Evolutionary conservation across 64 coral and sea anemone species (phyloP).

Genomic region (Cladopsammia gracilis): DNA sequence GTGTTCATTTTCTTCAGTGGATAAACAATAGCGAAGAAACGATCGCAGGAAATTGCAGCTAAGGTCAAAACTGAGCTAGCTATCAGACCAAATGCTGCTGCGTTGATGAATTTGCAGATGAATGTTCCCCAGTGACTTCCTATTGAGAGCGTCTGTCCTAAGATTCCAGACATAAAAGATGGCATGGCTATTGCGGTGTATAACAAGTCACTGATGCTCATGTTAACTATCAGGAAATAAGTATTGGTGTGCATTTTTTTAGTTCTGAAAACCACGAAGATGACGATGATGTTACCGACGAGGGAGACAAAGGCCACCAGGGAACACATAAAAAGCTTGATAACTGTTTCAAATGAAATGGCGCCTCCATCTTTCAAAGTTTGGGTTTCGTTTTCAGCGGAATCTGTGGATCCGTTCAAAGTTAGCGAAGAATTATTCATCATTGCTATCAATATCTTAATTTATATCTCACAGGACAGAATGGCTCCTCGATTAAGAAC

Average conservation of each 20-base stretch:
- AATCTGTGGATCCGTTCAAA: not conserved
- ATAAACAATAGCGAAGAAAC: constrained; percentile 43
- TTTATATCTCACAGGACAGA: not conserved
- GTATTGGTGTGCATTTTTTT: constrained; percentile 33
- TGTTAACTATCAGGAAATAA: constrained; percentile 56
- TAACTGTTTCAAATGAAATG: not conserved
- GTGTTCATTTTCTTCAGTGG: constrained; percentile 26
- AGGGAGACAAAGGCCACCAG: constrained; percentile 22
- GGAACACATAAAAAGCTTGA: not conserved
- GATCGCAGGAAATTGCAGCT: constrained; percentile 46
- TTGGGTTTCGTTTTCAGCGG: not conserved
- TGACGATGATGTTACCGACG: constrained; percentile 37
- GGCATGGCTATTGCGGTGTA: constrained; percentile 33
- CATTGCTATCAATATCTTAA: not conserved
- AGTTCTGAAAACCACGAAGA: constrained; percentile 45
- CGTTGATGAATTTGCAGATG: constrained; percentile 54
- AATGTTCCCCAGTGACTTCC: constrained; percentile 5
- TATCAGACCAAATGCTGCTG: constrained; percentile 39
- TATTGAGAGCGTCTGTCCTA: not conserved
- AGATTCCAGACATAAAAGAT: constrained; percentile 9
- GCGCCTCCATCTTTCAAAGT: not conserved
- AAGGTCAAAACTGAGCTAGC: constrained; percentile 49
- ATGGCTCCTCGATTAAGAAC: too few species aligned
- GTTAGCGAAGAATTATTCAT: not conserved
- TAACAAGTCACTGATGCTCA: constrained; percentile 42